Base-by-base conservation (phyloP, 2,797 vertebrate species). In the Graptemys geographica region DNA sequence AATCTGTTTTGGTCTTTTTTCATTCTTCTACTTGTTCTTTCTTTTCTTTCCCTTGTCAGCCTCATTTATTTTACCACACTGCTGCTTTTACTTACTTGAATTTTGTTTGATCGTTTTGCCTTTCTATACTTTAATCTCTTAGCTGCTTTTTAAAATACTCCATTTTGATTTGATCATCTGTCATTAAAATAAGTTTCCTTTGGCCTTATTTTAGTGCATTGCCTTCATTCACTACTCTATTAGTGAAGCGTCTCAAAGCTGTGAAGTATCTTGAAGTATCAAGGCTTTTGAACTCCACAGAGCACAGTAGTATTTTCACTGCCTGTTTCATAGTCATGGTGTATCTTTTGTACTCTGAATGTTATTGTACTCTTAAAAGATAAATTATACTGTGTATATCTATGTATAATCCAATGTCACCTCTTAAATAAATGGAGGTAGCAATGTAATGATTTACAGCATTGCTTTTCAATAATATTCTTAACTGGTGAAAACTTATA, bases 181-280 rank as follows among this genome's bases (percentile, higher is more conserved):
- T 21, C 41, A 65, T 27, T 44, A 81, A 25, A 18, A 81, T 56
- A 69, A 1, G 10, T 84, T 81, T 83, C 11, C 16, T 51, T 62
- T 74, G 28, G 21, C 55, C 33, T 55, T 79, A 55, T 1, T 86
- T 41, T 47, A 37, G 11, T 65, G 55, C 55, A 8, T 13, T 87
- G 3, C n/a, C 83, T 52, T 86, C 8, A 10, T 72, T 82, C 51
- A 69, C 12, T 3, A 55, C 44, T 72, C 12, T 65, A 8, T 16
- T 49, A 57, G 79, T 2, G 49, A 9, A 49, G 6, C 6, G 59
- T 59, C 28, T 9, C 0, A 0, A 57, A 81, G 52, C n/a, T 81
- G 55, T 59, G 52, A 59, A 59, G 69, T 57, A 84, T 81, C 65
- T 76, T 37, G n/a, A 49, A 53, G 6, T 72, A 33, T 84, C 76